Evolutionary conservation across 2,797 vertebrate species (phyloP).

Genomic region (Helicolenus hilgendorfi): DNA sequence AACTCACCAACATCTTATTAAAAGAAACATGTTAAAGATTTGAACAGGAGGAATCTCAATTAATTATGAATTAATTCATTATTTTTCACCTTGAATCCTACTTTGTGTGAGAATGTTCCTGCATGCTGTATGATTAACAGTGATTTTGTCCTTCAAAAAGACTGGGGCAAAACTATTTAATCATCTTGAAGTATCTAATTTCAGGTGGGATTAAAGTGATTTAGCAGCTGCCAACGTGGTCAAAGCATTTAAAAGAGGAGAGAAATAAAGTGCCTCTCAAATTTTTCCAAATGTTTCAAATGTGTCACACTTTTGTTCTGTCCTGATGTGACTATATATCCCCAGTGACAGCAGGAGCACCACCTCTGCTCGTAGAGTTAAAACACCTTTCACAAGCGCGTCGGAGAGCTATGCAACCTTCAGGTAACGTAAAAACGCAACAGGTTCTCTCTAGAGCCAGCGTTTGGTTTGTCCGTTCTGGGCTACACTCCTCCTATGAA

Average conservation of each 20-base stretch:
- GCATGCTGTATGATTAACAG: slow-evolving; percentile 26
- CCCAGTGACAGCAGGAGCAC: not conserved
- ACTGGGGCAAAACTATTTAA: slow-evolving; percentile 37
- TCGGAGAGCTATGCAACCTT: too few species aligned
- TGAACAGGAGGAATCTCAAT: slow-evolving; percentile 9
- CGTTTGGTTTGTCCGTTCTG: too few species aligned
- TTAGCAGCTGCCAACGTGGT: slow-evolving; percentile 44
- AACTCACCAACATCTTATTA: not conserved
- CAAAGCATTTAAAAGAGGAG: slow-evolving; percentile 39
- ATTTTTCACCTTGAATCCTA: not conserved
- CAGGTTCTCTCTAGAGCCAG: too few species aligned
- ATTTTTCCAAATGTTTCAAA: slow-evolving; percentile 29
- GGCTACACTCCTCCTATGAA: too few species aligned
- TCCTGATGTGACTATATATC: not conserved
- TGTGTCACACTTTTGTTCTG: slow-evolving; percentile 9
- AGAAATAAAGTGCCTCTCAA: slow-evolving; percentile 40
- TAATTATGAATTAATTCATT: not conserved
- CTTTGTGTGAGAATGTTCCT: not conserved
- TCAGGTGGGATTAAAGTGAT: slow-evolving; percentile 54
- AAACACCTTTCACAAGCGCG: not conserved
- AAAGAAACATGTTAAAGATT: not conserved
- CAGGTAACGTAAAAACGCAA: too few species aligned
- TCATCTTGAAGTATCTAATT: slow-evolving; percentile 61
- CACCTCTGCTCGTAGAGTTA: not conserved
- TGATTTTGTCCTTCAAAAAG: slow-evolving; percentile 42